phyloP scores from a whole-genome alignment of 2,113 vertebrate genomes.

The Actinemys pallida region DNA sequence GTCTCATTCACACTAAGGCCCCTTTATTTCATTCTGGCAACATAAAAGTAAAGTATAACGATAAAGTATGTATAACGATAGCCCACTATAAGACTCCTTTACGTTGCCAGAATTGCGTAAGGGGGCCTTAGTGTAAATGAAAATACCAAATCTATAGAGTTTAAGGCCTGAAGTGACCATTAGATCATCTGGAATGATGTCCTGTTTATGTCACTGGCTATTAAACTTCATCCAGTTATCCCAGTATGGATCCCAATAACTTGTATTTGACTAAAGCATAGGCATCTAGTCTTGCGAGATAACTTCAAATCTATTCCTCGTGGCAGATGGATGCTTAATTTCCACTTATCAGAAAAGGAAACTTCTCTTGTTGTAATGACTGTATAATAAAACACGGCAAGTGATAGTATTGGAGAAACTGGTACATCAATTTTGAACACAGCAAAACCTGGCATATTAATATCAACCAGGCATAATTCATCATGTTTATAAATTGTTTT shows the following conservation, averaged over 20 bases:
- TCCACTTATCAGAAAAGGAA: background rate
- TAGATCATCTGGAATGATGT: too few species aligned
- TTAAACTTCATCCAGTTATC: background rate
- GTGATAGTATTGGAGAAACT: background rate
- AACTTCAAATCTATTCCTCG: background rate
- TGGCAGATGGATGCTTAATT: conserved; percentile 7
- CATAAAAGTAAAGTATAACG: background rate
- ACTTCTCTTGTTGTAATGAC: background rate
- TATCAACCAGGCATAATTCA: too few species aligned
- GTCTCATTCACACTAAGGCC: background rate
- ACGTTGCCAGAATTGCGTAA: background rate
- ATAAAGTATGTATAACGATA: background rate
- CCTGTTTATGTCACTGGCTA: too few species aligned
- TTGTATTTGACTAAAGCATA: conserved; percentile 1
- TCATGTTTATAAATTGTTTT: background rate
- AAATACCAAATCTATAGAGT: background rate
- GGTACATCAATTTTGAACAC: background rate
- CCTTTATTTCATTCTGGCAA: background rate
- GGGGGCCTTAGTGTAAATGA: background rate
- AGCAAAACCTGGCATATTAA: background rate
- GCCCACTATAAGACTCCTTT: background rate
- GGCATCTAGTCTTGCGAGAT: conserved; percentile 9
- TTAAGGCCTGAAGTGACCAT: background rate
- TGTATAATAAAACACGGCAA: background rate
- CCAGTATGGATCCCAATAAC: background rate